phyloP scores from a whole-genome alignment of 1,140 invertebrate genomes.

The Drosophila mauritiana region DNA sequence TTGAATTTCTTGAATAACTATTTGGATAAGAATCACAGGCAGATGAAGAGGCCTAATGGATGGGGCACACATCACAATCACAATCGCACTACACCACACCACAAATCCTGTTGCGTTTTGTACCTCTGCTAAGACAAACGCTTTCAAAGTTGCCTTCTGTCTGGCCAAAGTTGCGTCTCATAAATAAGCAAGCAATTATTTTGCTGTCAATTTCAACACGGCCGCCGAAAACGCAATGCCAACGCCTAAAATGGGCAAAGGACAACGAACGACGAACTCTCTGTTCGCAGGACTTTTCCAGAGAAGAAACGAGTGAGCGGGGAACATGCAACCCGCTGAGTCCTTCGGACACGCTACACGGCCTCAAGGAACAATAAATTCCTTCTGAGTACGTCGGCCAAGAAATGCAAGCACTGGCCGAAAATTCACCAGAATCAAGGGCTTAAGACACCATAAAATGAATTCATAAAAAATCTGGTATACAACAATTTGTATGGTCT shows the following conservation, averaged over 20 bases:
- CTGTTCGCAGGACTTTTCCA: slow-evolving; percentile 4
- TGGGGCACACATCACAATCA: not conserved
- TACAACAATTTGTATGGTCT: not conserved
- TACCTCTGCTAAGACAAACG: slow-evolving; percentile 37
- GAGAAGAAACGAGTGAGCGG: not conserved
- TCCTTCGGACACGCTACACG: slow-evolving; percentile 73
- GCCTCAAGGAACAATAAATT: slow-evolving; percentile 76
- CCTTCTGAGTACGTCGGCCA: slow-evolving; percentile 49
- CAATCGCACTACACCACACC: not conserved
- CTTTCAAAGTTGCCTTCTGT: slow-evolving; percentile 13
- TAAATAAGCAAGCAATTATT: slow-evolving; percentile 84
- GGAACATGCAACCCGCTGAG: slow-evolving; percentile 76
- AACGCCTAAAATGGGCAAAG: slow-evolving; percentile 52
- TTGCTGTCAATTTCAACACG: slow-evolving; percentile 84
- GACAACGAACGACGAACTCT: slow-evolving; percentile 1
- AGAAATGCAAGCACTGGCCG: slow-evolving; percentile 51
- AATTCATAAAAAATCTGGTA: not conserved
- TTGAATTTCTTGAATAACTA: slow-evolving; percentile 82
- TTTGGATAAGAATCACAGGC: slow-evolving; percentile 72
- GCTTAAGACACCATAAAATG: too few species aligned
- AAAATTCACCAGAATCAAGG: not conserved
- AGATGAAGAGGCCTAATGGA: slow-evolving; percentile 8
- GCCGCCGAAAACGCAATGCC: slow-evolving; percentile 76
- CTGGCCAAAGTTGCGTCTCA: slow-evolving; percentile 64
- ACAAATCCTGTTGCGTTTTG: slow-evolving; percentile 10